Evolutionary conservation across 2,113 vertebrate genomes (phyloP).

Genomic region (Proteles cristata): DNA sequence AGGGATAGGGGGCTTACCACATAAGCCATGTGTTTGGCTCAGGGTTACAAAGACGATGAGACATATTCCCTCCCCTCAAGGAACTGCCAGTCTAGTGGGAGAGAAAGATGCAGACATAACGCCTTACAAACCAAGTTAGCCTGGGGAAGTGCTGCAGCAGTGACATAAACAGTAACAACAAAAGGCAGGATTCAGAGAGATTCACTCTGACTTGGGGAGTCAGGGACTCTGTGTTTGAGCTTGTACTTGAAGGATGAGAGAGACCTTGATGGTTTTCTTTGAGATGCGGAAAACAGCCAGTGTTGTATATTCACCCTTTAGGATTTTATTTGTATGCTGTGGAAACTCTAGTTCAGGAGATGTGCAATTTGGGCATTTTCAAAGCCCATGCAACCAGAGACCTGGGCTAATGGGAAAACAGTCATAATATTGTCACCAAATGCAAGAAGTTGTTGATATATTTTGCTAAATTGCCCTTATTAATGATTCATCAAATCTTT

Average conservation of each 20-base stretch:
- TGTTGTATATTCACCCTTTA: not conserved
- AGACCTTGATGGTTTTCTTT: not conserved
- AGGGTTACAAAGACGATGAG: not conserved
- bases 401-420: slow-evolving; percentile 56
- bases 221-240: not conserved
- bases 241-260: not conserved
- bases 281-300: not conserved
- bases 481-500: slow-evolving; percentile 65
- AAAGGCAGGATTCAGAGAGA: not conserved
- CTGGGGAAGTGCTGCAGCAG: not conserved
- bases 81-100: not conserved
- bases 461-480: slow-evolving; percentile 72
- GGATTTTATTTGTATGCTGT: not conserved
- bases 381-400: slow-evolving; percentile 44
- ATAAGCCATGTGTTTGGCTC: not conserved
- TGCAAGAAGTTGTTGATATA: slow-evolving; percentile 61
- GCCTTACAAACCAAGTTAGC: not conserved
- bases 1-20: not conserved
- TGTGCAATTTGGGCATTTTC: slow-evolving; percentile 32
- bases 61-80: not conserved
- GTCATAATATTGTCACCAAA: slow-evolving; percentile 61
- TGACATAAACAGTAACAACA: not conserved
- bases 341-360: not conserved
- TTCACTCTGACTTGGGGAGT: not conserved
- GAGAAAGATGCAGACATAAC: not conserved